These are phyloP conservation scores for Centropristis striata DNA, from an alignment of 2,113 vertebrate species.

Conservation along the genomic window DNA sequence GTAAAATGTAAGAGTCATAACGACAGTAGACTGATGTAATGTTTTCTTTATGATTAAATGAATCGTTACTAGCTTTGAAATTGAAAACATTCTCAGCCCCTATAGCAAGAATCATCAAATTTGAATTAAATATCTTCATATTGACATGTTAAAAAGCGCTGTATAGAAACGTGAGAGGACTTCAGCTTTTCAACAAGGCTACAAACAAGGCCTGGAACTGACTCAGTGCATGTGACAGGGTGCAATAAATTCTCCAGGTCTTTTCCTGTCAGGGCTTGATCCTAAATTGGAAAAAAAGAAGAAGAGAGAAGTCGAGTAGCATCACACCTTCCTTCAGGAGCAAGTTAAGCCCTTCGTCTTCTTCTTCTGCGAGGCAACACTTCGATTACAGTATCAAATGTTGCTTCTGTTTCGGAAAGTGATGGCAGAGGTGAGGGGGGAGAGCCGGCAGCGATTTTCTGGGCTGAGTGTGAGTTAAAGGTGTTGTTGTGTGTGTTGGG, in stretches of 20 bases:
- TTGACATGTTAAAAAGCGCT: neutral
- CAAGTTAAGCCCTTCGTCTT: constrained; percentile 47
- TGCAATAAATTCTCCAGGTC: constrained; percentile 64
- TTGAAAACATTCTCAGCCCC: no score
- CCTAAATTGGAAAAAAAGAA: constrained; percentile 33
- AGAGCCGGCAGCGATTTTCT: constrained; percentile 58
- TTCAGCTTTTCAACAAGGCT: constrained; percentile 47
- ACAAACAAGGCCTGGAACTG: constrained; percentile 60
- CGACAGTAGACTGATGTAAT: no score
- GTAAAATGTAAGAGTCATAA: no score
- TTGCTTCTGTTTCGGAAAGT: constrained; percentile 71
- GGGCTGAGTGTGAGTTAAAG: constrained; percentile 30
- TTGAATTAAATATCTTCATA: neutral
- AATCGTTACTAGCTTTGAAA: no score
- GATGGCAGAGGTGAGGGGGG: constrained; percentile 58
- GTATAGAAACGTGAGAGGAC: constrained; percentile 29
- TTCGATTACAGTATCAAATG: constrained; percentile 80
- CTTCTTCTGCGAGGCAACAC: constrained; percentile 65
- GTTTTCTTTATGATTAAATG: no score
- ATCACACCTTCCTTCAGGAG: constrained; percentile 63
- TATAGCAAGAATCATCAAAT: no score
- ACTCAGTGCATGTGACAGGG: constrained; percentile 66
- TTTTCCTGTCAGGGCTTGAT: constrained; percentile 81
- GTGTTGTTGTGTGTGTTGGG: constrained; percentile 33
- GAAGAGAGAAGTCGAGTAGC: constrained; percentile 38